These are phyloP conservation scores for Lutjanus campechanus DNA, from an alignment of 2,797 vertebrate species.

Conservation along the genomic window DNA sequence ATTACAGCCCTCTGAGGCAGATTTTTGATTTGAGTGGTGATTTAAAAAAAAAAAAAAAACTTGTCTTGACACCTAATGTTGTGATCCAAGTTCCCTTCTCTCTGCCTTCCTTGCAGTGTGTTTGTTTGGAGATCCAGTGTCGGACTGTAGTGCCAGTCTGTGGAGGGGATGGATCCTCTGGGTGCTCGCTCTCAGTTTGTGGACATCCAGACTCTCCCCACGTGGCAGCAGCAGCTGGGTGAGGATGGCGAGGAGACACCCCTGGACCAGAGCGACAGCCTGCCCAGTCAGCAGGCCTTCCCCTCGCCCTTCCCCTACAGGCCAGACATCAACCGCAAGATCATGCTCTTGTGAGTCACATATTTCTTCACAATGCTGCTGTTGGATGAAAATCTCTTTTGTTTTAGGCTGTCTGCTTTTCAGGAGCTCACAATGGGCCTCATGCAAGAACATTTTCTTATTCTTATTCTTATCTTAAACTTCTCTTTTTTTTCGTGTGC, in stretches of 20 bases:
- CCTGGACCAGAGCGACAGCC: constrained; percentile 61
- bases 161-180: constrained; percentile 93
- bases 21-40: too few species aligned
- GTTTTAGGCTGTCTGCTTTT: neutral
- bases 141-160: constrained; percentile 8
- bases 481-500: too few species aligned
- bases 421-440: neutral
- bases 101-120: constrained; percentile 13
- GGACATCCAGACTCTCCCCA: constrained; percentile 89
- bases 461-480: too few species aligned
- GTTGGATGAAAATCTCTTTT: neutral
- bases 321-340: constrained; percentile 92
- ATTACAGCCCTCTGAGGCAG: too few species aligned
- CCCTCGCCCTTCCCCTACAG: constrained; percentile 93
- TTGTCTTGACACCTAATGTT: neutral
- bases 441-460: too few species aligned
- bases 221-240: constrained; percentile 87
- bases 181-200: constrained; percentile 96
- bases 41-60: too few species aligned
- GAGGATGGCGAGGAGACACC: constrained; percentile 65
- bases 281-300: constrained; percentile 71
- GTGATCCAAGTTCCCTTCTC: neutral
- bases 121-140: constrained; percentile 25
- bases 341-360: constrained; percentile 93
- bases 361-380: constrained; percentile 14